Evolutionary conservation across 2,888 invertebrate species (phyloP).

Genomic region (Eupithecia pulchellata): DNA sequence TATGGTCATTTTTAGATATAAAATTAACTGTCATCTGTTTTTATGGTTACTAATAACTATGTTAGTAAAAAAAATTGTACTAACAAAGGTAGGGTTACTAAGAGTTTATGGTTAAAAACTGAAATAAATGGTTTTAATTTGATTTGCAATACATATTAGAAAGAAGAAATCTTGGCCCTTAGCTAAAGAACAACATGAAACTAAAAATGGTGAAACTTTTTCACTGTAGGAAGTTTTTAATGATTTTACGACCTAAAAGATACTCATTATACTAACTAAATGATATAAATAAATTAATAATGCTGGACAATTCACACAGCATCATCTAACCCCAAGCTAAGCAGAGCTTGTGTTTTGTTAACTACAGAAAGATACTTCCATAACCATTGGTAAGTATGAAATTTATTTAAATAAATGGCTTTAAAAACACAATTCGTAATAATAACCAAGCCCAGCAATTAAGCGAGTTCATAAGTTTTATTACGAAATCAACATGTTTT

Average conservation of each 20-base stretch:
- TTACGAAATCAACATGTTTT: not conserved
- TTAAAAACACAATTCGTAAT: not conserved
- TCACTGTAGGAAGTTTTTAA: not conserved
- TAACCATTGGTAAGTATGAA: not conserved
- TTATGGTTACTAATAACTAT: too few species aligned
- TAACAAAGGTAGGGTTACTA: too few species aligned
- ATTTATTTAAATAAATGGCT: not conserved
- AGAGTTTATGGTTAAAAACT: too few species aligned
- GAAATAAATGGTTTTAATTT: too few species aligned
- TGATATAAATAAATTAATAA: too few species aligned
- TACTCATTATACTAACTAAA: not conserved
- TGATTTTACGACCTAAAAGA: not conserved
- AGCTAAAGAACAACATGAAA: not conserved
- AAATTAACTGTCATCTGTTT: not conserved
- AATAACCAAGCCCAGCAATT: conserved; percentile 5
- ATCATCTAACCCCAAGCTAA: too few species aligned
- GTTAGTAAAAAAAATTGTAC: too few species aligned
- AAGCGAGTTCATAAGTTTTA: conserved; percentile 1
- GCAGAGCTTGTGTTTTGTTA: too few species aligned
- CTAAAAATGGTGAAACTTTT: too few species aligned
- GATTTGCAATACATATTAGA: not conserved
- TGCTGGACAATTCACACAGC: too few species aligned
- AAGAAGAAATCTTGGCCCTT: not conserved
- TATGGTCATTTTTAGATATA: not conserved
- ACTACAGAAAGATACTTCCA: not conserved